phyloP scores from a whole-genome alignment of 2,888 invertebrate genomes.

The Acheta domesticus region DNA sequence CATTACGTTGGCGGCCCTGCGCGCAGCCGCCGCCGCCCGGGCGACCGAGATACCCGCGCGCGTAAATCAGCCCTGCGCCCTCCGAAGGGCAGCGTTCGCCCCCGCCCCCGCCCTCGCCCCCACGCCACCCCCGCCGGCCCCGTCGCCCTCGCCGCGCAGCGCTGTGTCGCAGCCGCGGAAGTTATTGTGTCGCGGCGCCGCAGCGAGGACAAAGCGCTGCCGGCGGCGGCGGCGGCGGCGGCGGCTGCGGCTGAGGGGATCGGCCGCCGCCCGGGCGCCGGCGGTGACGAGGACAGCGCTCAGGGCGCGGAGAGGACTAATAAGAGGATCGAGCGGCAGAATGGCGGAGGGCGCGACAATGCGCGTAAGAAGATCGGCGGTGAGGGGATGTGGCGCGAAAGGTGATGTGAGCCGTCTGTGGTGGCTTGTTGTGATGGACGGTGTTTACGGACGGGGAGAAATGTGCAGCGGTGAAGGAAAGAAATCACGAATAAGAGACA shows the following conservation, averaged over 20 bases:
- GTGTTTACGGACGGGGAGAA: too few species aligned
- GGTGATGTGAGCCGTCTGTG: too few species aligned
- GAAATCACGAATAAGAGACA: too few species aligned
- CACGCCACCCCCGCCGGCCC: not conserved
- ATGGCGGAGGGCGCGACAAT: too few species aligned
- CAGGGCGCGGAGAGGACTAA: not conserved
- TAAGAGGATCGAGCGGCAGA: not conserved
- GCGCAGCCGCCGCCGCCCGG: not conserved
- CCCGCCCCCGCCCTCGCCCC: not conserved
- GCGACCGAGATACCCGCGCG: constrained; percentile 9
- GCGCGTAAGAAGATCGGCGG: too few species aligned
- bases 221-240: not conserved
- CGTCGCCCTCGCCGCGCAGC: not conserved
- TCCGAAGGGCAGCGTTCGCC: not conserved
- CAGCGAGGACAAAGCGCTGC: constrained; percentile 3
- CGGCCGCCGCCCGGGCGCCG: not conserved
- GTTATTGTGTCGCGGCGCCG: constrained; percentile 7
- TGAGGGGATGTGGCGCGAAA: too few species aligned
- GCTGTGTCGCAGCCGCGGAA: not conserved
- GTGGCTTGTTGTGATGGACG: too few species aligned
- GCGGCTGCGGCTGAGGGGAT: not conserved
- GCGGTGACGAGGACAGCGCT: not conserved
- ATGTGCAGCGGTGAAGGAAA: too few species aligned
- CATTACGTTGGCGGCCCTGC: not conserved
- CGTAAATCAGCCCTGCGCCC: not conserved